These are phyloP conservation scores for Paramuricea clavata DNA, from an alignment of 92 coral and sea anemone species.

Conservation along the genomic window DNA sequence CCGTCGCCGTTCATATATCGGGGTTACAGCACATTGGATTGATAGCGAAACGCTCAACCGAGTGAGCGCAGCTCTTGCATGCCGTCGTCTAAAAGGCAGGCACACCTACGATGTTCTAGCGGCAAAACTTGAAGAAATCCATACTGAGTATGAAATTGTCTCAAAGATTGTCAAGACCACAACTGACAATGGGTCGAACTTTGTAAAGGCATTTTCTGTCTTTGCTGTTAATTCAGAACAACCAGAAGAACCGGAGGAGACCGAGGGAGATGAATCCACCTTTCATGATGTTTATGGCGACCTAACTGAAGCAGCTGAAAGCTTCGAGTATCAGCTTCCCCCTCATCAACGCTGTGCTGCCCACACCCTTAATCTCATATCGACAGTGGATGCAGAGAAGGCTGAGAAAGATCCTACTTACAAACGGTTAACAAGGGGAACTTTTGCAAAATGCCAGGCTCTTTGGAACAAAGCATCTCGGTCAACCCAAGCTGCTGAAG, in stretches of 20 bases:
- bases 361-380: background rate
- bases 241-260: no score
- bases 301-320: background rate
- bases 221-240: no score
- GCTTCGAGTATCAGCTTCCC: background rate
- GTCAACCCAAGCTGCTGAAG: background rate
- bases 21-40: no score
- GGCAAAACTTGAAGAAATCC: no score
- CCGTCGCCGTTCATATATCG: no score
- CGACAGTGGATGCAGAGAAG: background rate
- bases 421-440: background rate
- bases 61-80: constrained; percentile 18
- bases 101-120: no score
- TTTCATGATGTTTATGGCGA: no score
- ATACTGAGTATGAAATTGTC: background rate
- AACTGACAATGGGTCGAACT: no score
- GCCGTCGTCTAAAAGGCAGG: no score
- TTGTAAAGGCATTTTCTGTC: no score
- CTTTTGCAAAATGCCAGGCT: background rate
- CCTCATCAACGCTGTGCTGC: constrained; percentile 2
- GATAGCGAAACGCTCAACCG: background rate
- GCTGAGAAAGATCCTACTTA: background rate
- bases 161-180: constrained; percentile 6
- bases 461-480: background rate
- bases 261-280: background rate